Percentiles rank a stretch among this genome's conserved stretches.
phyloP scores from a whole-genome alignment of 2,888 invertebrate species.

The Tenodera sinensis region DNA sequence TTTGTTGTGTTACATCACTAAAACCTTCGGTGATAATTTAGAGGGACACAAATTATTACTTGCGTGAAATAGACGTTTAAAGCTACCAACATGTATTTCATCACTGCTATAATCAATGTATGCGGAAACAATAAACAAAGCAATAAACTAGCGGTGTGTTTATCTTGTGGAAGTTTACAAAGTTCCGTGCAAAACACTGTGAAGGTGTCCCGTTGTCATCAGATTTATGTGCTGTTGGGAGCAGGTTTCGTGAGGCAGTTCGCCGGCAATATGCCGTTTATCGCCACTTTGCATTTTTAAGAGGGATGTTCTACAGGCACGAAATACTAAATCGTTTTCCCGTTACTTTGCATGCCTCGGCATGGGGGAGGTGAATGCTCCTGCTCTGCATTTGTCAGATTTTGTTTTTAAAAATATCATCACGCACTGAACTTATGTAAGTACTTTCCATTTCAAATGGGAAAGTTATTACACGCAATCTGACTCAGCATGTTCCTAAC shows the following conservation, averaged over 20 bases:
- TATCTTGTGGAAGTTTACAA: neutral
- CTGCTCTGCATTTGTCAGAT: neutral
- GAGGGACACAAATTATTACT: neutral
- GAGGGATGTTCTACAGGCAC: neutral
- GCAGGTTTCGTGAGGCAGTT: neutral
- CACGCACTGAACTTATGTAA: neutral
- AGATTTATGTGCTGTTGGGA: neutral
- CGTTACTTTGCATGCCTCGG: neutral
- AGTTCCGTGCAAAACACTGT: neutral
- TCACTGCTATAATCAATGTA: neutral
- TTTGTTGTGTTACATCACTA: too few species aligned
- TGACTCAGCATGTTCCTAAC: too few species aligned
- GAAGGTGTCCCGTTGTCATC: neutral
- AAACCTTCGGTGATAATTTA: too few species aligned
- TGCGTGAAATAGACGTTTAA: neutral
- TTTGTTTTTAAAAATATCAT: neutral
- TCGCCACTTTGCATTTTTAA: neutral
- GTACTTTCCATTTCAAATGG: too few species aligned
- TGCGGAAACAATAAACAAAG: neutral
- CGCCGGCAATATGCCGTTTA: neutral
- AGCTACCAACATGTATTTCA: neutral
- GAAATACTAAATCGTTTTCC: neutral
- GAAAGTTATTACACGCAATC: too few species aligned
- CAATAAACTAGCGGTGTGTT: neutral
- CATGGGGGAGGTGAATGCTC: neutral